Percentiles rank a stretch among this genome's conserved stretches.
Conservation (phyloP, 2,888 invertebrate species). For the Cryptocephalus moraei region DNA sequence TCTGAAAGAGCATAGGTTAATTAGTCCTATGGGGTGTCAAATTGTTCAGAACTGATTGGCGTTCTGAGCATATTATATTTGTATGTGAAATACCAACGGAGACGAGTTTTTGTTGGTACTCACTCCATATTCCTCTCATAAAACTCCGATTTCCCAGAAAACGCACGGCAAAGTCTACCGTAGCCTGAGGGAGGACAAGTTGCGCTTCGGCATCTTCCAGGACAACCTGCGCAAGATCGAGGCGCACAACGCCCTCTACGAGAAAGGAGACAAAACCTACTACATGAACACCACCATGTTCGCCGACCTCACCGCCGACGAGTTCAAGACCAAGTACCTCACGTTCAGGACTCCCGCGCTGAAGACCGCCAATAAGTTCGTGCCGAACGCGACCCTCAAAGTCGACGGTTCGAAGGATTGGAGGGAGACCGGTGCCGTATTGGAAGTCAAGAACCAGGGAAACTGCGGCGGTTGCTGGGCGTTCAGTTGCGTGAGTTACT, state of each 20-base stretch:
- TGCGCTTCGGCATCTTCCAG: conserved; percentile 32
- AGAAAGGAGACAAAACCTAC: conserved; percentile 24
- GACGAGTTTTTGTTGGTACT: too few relatives aligned
- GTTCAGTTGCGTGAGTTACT: background rate
- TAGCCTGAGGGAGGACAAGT: conserved; percentile 22
- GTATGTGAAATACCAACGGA: too few relatives aligned
- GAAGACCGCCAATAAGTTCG: background rate
- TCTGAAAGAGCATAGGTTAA: too few relatives aligned
- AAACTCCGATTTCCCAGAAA: too few relatives aligned
- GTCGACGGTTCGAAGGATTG: conserved; percentile 37
- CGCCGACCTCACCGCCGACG: conserved; percentile 32
- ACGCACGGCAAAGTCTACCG: background rate
- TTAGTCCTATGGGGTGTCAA: too few relatives aligned
- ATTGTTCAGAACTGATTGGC: too few relatives aligned
- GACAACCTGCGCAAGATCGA: conserved; percentile 32
- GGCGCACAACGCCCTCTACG: conserved; percentile 30
- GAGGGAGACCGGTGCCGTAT: conserved; percentile 33
- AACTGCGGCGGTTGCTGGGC: too few relatives aligned
- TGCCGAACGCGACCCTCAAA: conserved; percentile 12
- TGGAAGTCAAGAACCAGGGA: conserved; percentile 31
- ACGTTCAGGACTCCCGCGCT: background rate
- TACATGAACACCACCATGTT: conserved; percentile 30
- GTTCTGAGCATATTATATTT: too few relatives aligned
- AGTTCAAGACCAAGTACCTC: conserved; percentile 14
- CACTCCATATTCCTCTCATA: too few relatives aligned